Evolutionary conservation across 2,797 vertebrate genomes (phyloP), one percentile per base, ranked within the genome.

Genomic region (Argentina silus): DNA sequence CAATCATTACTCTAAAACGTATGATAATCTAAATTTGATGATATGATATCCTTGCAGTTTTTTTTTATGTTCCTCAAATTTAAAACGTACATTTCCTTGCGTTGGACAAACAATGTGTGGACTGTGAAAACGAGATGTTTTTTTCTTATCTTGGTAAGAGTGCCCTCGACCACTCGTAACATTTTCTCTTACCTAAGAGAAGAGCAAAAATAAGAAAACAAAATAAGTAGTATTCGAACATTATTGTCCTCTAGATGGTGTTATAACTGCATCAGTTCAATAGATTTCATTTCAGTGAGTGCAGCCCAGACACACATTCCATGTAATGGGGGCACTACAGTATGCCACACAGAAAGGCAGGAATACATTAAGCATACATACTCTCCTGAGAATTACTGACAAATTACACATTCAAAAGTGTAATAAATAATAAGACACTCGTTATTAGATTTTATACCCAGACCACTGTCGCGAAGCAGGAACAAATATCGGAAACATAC

Each of bases 211-310:
- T n/a, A n/a, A n/a, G n/a, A n/a, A n/a, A n/a, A n/a, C n/a, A n/a
- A n/a, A n/a, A n/a, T n/a, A n/a, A n/a, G n/a, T n/a, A n/a, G n/a
- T n/a, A n/a, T n/a, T n/a, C n/a, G n/a, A n/a, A n/a, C 44, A 4
- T 47, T 47, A 47, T 19, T 21, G 6, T 12, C 78, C 85, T 74
- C 70, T 77, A 78, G 90, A 74, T 79, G 88, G 78, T 21, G 82
- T 78, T 83, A 75, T 59, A 21, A 0, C 17, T 14, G 45, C 45
- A 27, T 45, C 4, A 44, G 1, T n/a, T 43, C 12, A 15, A 1
- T 50, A 27, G 21, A 23, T 43, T 43, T 62, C 64, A 14, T 43
- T 43, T 62, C 64, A 66, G 45, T 53, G 61, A 21, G 21, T 59
- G 56, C 19, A 27, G 23, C 56, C 56, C 21, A 21, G 56, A 12